phyloP scores from a whole-genome alignment of 2,113 vertebrate species.

The Cygnus buccinator region DNA sequence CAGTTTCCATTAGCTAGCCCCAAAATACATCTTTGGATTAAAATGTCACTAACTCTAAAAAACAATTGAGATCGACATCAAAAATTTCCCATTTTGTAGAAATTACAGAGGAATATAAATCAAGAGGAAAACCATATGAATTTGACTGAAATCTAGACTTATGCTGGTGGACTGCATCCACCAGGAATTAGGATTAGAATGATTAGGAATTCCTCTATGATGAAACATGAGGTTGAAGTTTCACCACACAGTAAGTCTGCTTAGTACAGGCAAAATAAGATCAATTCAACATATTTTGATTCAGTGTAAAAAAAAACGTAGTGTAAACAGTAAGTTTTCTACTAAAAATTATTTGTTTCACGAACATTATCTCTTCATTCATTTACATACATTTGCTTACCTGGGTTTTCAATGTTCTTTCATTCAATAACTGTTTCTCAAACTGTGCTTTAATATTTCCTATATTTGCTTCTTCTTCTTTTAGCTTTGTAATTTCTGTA shows the following conservation, averaged over 20 bases:
- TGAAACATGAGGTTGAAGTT: neutral
- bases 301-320: neutral
- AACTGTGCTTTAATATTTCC: slow-evolving; percentile 86
- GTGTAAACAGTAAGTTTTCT: neutral
- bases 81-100: neutral
- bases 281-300: neutral
- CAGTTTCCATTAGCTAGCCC: neutral
- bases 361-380: neutral
- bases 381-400: slow-evolving; percentile 59
- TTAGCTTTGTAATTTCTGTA: slow-evolving; percentile 85
- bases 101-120: neutral
- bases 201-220: neutral
- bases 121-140: neutral
- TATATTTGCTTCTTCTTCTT: slow-evolving; percentile 88
- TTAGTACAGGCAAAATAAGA: neutral
- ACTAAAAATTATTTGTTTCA: neutral
- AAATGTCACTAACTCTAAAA: neutral
- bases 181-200: neutral
- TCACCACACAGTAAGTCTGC: neutral
- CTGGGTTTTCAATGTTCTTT: slow-evolving; percentile 97
- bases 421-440: slow-evolving; percentile 93
- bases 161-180: neutral
- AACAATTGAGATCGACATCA: neutral
- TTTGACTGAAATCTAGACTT: neutral
- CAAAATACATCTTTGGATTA: neutral